Evolutionary conservation across 2,113 vertebrate genomes (phyloP).

Genomic region (Acrocephalus kingi): DNA sequence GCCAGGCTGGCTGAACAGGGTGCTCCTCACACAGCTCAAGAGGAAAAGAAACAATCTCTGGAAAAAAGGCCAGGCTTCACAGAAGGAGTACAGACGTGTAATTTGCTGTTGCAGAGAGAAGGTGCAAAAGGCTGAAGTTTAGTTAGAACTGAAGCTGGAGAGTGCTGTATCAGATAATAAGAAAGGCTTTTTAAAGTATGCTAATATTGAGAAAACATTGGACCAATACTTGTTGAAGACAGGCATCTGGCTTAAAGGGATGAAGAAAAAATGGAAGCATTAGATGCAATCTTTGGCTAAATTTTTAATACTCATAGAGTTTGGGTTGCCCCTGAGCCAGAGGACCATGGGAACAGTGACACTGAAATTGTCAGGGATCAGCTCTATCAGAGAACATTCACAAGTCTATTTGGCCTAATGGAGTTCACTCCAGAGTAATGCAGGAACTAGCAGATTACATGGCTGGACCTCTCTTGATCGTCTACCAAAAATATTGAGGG

Average conservation of each 20-base stretch:
- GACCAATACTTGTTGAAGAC: neutral
- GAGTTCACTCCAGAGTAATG: neutral
- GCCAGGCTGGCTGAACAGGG: neutral
- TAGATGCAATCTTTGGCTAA: neutral
- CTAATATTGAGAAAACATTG: too few species aligned
- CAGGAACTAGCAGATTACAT: neutral
- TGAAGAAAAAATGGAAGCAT: neutral
- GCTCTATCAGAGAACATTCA: neutral
- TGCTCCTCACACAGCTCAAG: neutral
- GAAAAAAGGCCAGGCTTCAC: neutral
- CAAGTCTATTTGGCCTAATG: neutral
- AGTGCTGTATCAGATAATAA: neutral
- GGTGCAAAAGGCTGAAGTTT: neutral
- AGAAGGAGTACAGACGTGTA: neutral
- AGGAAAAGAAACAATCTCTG: neutral
- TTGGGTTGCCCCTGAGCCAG: neutral
- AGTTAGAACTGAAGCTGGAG: neutral
- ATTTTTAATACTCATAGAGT: neutral
- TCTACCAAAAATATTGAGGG: neutral
- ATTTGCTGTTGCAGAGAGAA: neutral
- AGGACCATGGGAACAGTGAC: neutral
- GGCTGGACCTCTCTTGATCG: neutral
- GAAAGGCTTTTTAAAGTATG: neutral
- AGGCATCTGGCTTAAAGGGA: neutral
- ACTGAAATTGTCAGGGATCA: neutral